Conservation (phyloP, 2,888 invertebrate species). For the Onchidella celtica region DNA sequence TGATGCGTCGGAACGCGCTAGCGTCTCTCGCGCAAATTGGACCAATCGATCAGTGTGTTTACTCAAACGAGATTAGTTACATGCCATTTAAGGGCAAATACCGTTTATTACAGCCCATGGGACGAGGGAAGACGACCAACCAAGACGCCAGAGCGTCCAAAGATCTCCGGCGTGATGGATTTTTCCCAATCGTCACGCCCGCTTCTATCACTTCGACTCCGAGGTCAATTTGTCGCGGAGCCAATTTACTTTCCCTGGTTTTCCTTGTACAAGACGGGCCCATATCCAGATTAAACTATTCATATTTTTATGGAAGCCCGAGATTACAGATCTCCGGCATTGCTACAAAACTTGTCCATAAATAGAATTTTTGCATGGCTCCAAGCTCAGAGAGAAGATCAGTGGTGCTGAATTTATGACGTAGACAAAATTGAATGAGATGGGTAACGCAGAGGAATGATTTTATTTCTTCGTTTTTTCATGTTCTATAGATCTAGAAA, state of each 20-base stretch:
- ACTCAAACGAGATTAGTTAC: constrained; percentile 57
- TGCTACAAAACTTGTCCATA: too few species aligned
- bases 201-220: constrained; percentile 36
- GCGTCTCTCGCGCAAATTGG: constrained; percentile 39
- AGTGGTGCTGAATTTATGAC: too few species aligned
- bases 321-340: background rate
- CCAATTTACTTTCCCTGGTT: constrained; percentile 37
- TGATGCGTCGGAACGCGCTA: constrained; percentile 22
- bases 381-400: too few species aligned
- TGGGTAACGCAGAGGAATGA: too few species aligned
- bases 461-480: too few species aligned
- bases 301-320: constrained; percentile 32
- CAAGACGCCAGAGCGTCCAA: constrained; percentile 31
- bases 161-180: constrained; percentile 19
- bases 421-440: too few species aligned
- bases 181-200: constrained; percentile 37
- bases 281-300: constrained; percentile 45
- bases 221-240: constrained; percentile 41
- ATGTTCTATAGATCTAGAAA: too few species aligned
- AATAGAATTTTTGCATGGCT: too few species aligned
- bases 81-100: constrained; percentile 56
- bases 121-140: constrained; percentile 35
- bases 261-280: constrained; percentile 35
- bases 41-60: constrained; percentile 54
- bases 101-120: constrained; percentile 55